Evolutionary conservation across 2,888 invertebrate genomes (phyloP).

Genomic region (Plutella xylostella): DNA sequence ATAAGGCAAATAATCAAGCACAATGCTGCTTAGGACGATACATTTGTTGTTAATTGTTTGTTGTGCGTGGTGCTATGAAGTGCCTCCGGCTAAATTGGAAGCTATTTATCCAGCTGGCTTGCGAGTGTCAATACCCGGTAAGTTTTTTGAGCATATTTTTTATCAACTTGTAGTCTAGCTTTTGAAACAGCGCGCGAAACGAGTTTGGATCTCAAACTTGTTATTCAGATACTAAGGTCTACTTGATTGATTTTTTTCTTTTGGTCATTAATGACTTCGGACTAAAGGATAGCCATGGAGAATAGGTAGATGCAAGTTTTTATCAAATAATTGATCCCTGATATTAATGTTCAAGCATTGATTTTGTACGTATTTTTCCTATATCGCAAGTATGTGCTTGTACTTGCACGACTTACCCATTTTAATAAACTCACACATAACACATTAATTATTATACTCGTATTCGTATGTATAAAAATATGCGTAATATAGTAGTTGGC

Average conservation of each 20-base stretch:
- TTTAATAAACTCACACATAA: too few relatives aligned
- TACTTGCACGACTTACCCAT: too few relatives aligned
- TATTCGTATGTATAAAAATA: too few relatives aligned
- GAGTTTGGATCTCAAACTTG: neutral
- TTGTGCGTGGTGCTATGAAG: slow-evolving; percentile 16
- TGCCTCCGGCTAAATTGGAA: slow-evolving; percentile 69
- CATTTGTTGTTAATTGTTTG: neutral
- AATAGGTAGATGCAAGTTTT: too few relatives aligned
- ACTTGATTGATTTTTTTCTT: neutral
- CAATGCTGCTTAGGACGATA: neutral
- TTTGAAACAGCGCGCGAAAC: neutral
- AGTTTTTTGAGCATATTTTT: slow-evolving; percentile 15
- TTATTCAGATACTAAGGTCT: neutral
- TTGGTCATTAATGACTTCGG: neutral
- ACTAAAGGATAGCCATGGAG: neutral
- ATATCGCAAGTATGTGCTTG: too few relatives aligned
- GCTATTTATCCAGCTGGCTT: slow-evolving; percentile 72
- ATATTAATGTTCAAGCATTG: too few relatives aligned
- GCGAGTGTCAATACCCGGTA: slow-evolving; percentile 72
- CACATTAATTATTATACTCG: too few relatives aligned
- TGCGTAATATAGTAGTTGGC: too few relatives aligned
- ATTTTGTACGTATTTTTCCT: too few relatives aligned
- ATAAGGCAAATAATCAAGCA: too few relatives aligned
- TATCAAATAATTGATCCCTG: too few relatives aligned
- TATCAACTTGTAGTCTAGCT: neutral